These are phyloP conservation scores for Cerastis leucographa DNA, from an alignment of 2,888 invertebrate species.

Conservation along the genomic window DNA sequence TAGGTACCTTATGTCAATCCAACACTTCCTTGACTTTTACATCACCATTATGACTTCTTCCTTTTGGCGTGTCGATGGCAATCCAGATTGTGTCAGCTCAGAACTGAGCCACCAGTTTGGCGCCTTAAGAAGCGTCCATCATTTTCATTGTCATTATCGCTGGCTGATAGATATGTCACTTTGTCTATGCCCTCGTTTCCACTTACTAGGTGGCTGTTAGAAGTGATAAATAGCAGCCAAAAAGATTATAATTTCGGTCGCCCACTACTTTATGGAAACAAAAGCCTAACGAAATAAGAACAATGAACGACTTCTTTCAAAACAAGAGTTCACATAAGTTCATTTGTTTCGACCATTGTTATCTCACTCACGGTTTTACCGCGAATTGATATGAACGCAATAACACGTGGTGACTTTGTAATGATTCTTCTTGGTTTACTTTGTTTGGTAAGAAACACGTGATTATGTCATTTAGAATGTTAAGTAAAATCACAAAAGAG, in stretches of 20 bases:
- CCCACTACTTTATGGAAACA: slow-evolving; percentile 3
- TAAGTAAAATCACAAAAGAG: neutral
- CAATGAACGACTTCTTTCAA: slow-evolving; percentile 32
- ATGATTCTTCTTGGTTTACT: slow-evolving; percentile 7
- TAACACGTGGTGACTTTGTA: slow-evolving; percentile 30
- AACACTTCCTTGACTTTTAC: neutral
- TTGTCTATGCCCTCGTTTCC: neutral
- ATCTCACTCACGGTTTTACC: slow-evolving; percentile 52
- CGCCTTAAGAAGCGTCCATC: neutral
- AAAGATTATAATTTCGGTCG: slow-evolving; percentile 3
- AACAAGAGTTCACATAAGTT: slow-evolving; percentile 30
- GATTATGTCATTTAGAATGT: neutral
- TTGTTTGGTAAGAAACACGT: slow-evolving; percentile 3
- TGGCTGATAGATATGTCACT: neutral
- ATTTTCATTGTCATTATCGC: neutral
- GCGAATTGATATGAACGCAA: slow-evolving; percentile 45
- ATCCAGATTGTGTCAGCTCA: neutral
- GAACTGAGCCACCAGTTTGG: neutral
- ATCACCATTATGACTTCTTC: neutral
- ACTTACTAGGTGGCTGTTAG: neutral
- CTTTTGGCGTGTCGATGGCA: neutral
- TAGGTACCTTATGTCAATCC: neutral
- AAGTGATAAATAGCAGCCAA: neutral
- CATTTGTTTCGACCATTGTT: slow-evolving; percentile 44
- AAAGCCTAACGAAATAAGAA: slow-evolving; percentile 13